Evolutionary conservation across 2,797 vertebrate species (phyloP), one percentile per base, ranked within the genome.

Genomic region (Picus viridis): DNA sequence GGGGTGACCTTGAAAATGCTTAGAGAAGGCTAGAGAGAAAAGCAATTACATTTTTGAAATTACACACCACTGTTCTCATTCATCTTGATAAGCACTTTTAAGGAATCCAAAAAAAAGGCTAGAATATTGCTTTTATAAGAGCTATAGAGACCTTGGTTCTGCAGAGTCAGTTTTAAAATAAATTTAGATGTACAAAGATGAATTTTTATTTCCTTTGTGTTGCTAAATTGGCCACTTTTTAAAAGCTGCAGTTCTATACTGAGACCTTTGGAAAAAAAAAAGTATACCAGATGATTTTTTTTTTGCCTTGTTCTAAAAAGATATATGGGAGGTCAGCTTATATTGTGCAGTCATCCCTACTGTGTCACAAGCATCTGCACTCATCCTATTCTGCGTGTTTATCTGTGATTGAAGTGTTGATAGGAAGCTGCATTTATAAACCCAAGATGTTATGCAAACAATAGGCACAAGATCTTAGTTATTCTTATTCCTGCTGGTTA

Each of bases 21-120:
- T 93, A 92, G 85, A 94, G 90, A 96, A 98, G 96, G 93, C 95
- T 92, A 93, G 90, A 96, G 88, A 97, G 97, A 97, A 98, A 98
- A 98, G 97, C 97, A 98, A 98, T 98, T 98, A 98, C 91, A 97
- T 98, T 97, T 98, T 97, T 98, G 96, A 98, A 98, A 98, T 98
- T 98, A 97, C 97, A 96, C 95, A 96, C 92, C 73, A 95, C 95
- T 96, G 84, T 97, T 97, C 97, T 97, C 97, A 97, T 98, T 98
- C 97, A 98, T 98, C 97, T 98, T 98, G 97, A 98, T 98, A 98
- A 98, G 97, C 92, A 96, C 97, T 98, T 98, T 98, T 97, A 97
- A 97, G 92, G 95, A 97, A 96, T 95, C 90, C 89, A 95, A 96
- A 97, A 96, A 97, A 97, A 96, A 94, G 90, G 89, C 84, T 86